A percentile compares a stretch with the other conserved stretches of the same genome.
Evolutionary conservation across 2,113 vertebrate genomes (phyloP).

Genomic region (Psammodynastes pulverulentus): DNA sequence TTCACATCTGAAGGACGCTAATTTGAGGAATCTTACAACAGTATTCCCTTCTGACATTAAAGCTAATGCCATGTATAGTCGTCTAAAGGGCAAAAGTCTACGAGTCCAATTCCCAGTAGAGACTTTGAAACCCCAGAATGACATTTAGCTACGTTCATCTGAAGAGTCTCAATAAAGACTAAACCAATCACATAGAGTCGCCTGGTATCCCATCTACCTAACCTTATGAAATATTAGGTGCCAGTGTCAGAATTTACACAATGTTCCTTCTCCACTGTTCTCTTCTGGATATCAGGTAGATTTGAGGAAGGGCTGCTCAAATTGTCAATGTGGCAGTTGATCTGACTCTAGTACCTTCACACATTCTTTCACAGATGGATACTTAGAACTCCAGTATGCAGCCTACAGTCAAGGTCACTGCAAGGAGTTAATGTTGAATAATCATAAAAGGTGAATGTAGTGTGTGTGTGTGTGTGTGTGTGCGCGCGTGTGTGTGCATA

Average conservation of each 20-base stretch:
- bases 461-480: too few species aligned
- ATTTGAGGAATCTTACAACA: not conserved
- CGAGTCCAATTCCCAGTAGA: not conserved
- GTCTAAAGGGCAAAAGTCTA: not conserved
- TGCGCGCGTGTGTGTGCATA: not conserved
- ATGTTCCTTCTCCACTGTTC: not conserved
- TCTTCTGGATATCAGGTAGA: not conserved
- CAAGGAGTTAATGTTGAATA: slow-evolving; percentile 44
- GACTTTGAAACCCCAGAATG: not conserved
- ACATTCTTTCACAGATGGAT: not conserved
- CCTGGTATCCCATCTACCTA: not conserved
- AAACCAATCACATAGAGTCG: not conserved
- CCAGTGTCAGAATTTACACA: not conserved
- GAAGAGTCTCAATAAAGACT: not conserved
- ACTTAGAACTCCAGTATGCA: slow-evolving; percentile 19
- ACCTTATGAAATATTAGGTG: not conserved
- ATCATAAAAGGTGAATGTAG: slow-evolving; percentile 36
- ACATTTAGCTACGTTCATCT: not conserved
- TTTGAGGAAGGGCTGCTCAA: not conserved
- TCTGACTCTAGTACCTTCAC: not conserved
- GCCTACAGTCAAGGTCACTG: slow-evolving; percentile 30
- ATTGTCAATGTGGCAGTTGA: not conserved
- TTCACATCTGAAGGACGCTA: not conserved
- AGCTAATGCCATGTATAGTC: not conserved
- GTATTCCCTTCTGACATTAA: not conserved